phyloP scores from a whole-genome alignment of 1,140 invertebrate species.

The Oscheius sp. region DNA sequence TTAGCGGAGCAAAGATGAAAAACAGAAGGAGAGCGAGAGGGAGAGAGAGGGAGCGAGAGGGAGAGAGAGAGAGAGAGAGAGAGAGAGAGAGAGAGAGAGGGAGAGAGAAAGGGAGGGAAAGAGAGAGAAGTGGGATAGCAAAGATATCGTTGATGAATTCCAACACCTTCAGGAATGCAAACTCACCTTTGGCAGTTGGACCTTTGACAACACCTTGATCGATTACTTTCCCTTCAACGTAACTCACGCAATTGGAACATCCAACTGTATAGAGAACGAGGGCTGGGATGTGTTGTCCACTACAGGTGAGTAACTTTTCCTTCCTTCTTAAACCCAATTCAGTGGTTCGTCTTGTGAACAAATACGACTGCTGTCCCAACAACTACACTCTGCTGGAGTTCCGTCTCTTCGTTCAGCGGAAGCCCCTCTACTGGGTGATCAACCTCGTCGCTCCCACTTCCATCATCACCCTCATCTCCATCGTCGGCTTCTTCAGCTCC shows the following conservation, averaged over 20 bases:
- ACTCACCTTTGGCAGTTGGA: constrained; percentile 63
- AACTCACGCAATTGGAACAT: constrained; percentile 34
- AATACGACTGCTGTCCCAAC: constrained; percentile 47
- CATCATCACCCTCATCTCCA: constrained; percentile 57
- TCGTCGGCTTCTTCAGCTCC: constrained; percentile 54
- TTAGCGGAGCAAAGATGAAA: no score
- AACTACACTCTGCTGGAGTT: constrained; percentile 58
- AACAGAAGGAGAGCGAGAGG: no score
- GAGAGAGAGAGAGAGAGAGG: no score
- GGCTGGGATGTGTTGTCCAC: constrained; percentile 35
- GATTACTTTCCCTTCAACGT: constrained; percentile 39
- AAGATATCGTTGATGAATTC: background rate
- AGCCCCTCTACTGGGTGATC: constrained; percentile 57
- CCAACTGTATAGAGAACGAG: constrained; percentile 41
- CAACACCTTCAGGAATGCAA: constrained; percentile 43
- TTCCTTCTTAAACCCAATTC: background rate
- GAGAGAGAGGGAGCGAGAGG: no score
- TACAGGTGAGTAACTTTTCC: constrained; percentile 22
- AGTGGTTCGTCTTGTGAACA: constrained; percentile 26
- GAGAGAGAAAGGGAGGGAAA: no score
- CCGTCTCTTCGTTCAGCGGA: constrained; percentile 47
- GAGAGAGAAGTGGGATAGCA: no score
- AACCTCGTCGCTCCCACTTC: constrained; percentile 53
- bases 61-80: no score
- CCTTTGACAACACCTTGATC: constrained; percentile 56